phyloP scores from a whole-genome alignment of 2,888 invertebrate genomes.

The Sinelater perroti region DNA sequence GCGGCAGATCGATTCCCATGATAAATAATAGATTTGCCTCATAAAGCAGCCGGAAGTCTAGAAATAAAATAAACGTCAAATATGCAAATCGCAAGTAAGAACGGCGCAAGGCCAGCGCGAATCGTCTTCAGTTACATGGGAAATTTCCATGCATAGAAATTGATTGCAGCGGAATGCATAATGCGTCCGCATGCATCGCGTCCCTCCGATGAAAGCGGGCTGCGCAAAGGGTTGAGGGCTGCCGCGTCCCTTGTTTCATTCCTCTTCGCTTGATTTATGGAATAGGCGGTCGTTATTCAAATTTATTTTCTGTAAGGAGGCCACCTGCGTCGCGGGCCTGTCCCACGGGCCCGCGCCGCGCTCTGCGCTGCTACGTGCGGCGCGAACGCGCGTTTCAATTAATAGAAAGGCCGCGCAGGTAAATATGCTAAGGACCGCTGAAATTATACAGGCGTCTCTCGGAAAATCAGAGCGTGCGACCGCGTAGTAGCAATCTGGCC shows the following conservation, averaged over 20 bases:
- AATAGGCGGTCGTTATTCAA: slow-evolving; percentile 50
- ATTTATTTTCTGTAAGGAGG: slow-evolving; percentile 47
- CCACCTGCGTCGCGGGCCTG: slow-evolving; percentile 53
- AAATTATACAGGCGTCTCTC: background rate
- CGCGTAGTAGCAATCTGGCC: background rate
- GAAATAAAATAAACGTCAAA: slow-evolving; percentile 13
- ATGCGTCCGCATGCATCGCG: slow-evolving; percentile 40
- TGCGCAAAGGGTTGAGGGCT: slow-evolving; percentile 46
- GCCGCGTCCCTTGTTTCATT: slow-evolving; percentile 45
- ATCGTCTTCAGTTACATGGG: slow-evolving; percentile 44
- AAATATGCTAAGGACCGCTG: slow-evolving; percentile 9
- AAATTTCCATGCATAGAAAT: slow-evolving; percentile 40
- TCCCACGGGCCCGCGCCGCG: slow-evolving; percentile 46
- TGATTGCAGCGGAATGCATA: slow-evolving; percentile 42
- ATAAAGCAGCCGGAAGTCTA: background rate
- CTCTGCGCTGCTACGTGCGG: background rate
- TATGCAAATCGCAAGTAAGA: slow-evolving; percentile 13
- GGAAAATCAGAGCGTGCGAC: slow-evolving; percentile 9
- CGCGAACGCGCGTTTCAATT: slow-evolving; percentile 21
- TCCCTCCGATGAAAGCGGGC: too few relatives aligned
- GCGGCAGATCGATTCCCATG: too few relatives aligned
- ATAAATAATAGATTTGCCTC: background rate
- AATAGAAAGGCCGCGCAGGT: slow-evolving; percentile 20
- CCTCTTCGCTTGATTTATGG: slow-evolving; percentile 49
- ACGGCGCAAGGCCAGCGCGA: slow-evolving; percentile 14